These are phyloP conservation scores for Caerostris darwini DNA, from an alignment of 1,140 invertebrate genomes.

Conservation along the genomic window DNA sequence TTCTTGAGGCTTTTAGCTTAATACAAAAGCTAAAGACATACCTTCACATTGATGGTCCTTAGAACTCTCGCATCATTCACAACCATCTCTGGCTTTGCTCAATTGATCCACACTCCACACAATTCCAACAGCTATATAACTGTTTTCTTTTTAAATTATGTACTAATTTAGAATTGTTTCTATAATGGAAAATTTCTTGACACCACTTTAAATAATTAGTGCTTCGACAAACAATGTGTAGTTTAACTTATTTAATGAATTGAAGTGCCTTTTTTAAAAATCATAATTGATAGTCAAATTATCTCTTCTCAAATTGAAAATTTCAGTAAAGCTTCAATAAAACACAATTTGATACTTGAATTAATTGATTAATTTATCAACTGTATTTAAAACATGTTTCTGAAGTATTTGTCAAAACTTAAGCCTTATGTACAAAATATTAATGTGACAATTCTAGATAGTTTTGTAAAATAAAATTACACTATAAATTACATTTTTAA, in stretches of 20 bases:
- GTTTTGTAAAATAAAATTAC: no score
- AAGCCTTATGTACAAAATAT: no score
- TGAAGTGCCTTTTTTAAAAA: neutral
- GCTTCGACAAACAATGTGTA: neutral
- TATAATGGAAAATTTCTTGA: conserved; percentile 11
- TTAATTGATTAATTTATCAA: no score
- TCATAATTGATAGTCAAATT: neutral
- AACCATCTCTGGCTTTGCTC: conserved; percentile 37
- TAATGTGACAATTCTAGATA: no score
- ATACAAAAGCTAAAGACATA: conserved; percentile 77
- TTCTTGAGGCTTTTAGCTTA: conserved; percentile 71
- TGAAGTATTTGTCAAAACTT: no score
- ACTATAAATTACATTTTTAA: no score
- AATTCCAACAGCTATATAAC: conserved; percentile 11
- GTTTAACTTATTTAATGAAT: neutral
- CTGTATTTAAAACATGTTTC: no score
- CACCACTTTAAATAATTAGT: conserved; percentile 22
- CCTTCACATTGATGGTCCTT: conserved; percentile 41
- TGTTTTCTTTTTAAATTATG: conserved; percentile 55
- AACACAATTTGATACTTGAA: no score
- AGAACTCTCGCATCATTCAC: conserved; percentile 5
- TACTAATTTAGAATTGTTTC: conserved; percentile 8
- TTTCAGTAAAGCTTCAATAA: neutral
- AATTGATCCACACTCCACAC: conserved; percentile 31
- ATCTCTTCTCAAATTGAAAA: neutral